Evolutionary conservation across 2,888 invertebrate species (phyloP), one percentile per base, ranked within the genome.

Genomic region (Orthonevra nobilis): DNA sequence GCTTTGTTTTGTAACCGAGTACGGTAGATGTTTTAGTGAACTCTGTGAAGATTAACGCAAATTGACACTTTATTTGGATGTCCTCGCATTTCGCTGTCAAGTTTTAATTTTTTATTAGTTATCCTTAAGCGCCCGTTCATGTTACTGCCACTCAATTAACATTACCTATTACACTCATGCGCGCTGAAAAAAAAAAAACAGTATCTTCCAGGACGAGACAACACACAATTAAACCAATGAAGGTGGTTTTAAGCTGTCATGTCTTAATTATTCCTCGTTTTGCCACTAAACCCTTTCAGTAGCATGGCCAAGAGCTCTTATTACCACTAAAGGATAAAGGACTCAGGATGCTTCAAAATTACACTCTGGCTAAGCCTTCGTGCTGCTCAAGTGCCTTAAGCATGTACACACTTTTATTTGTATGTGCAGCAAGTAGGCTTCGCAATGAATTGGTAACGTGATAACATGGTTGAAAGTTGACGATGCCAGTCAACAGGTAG

Each of bases 241-340:
- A 64, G 52, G 70, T 64, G n/a, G n/a, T n/a, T 60, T 70, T 12
- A 58, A 77, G 72, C 54, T 66, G 46, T 28, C 19, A 28, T 20
- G 15, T 4, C 23, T 15, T 30, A n/a, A 48, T 17, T 28, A 15
- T 46, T 12, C 32, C 17, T 20, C 56, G 15, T 17, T 32, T 66
- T 52, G 54, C 30, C 19, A 42, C 10, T 38, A 15, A 54, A 64
- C 60, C 54, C 42, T 32, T 64, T 52, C 32, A 66, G 66, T 48
- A 52, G 40, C 70, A 38, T 36, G 46, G 38, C 42, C 40, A 66
- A 74, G 60, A n/a, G 36, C 19, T 64, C 52, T 58, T 60, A 19
- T 56, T 28, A 44, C 32, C 28, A 52, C 40, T 26, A 54, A 61
- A 44, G 23, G 26, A 10, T 63, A 75, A 58, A 63, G 42, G 30